Evolutionary conservation across 2,113 vertebrate species (phyloP).

Genomic region (Drymodes brunneopygia): DNA sequence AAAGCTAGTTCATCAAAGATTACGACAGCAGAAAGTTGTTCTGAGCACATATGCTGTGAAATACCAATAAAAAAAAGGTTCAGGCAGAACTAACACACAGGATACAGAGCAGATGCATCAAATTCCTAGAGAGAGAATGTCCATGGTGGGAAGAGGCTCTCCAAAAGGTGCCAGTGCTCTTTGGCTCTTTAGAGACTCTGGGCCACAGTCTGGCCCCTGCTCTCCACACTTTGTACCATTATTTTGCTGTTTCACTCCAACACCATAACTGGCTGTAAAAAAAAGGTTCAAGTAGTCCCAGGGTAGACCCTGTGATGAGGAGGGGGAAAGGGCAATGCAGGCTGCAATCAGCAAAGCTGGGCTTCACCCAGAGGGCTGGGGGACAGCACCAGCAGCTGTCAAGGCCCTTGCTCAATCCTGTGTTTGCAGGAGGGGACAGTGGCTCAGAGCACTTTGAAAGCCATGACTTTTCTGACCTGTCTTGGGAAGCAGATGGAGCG

Average conservation of each 20-base stretch:
- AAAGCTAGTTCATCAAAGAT: neutral
- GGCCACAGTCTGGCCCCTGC: too few species aligned
- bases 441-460: neutral
- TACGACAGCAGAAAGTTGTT: neutral
- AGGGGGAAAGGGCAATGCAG: neutral
- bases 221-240: neutral
- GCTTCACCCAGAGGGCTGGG: neutral
- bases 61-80: neutral
- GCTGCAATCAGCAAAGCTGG: neutral
- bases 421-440: neutral
- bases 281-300: neutral
- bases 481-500: neutral
- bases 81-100: neutral
- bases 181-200: neutral
- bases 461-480: neutral
- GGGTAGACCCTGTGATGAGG: rapidly evolving
- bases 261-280: neutral
- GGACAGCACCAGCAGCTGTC: neutral
- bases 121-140: neutral
- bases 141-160: neutral
- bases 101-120: neutral
- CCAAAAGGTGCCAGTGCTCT: neutral
- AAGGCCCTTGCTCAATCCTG: neutral
- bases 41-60: neutral
- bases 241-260: neutral